Base-by-base conservation (phyloP, 2,797 vertebrate genomes). In the Anableps anableps region DNA sequence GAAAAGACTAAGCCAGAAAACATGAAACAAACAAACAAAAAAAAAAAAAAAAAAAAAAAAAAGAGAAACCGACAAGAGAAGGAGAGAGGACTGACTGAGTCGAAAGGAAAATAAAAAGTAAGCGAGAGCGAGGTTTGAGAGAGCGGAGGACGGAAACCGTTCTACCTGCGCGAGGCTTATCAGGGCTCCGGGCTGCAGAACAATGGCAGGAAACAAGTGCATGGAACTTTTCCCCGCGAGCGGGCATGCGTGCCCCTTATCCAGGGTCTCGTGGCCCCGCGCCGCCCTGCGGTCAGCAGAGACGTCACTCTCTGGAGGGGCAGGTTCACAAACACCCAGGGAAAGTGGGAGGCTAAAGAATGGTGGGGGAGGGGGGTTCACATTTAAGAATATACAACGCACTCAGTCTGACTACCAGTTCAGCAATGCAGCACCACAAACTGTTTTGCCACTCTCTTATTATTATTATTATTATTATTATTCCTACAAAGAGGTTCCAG, bases 121-220 rank as follows among this genome's bases (percentile, higher is more conserved):
- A 84, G 88, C 62, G n/a, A 90, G 81, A 83, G 86, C 72, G 75
- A 83, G 86, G 62, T 38, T 74, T 11, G 55, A 71, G 60, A 81
- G 83, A 70, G 88, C 85, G 80, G 48, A 81, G 89, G 83, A 90
- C 85, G 83, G 93, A 95, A 95, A 91, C 83, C 5, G 84, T 88
- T 88, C 88, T 96, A 96, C 96, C 95, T 96, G 95, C 94, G 93
- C 85, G 79, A 92, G 94, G 89, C 93, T 96, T 96, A 96, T 96
- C 95, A 94, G 93, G 81, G 83, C 94, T 92, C 91, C 93, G 92
- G 90, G 91, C 92, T 87, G 85, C 86, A 86, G 94, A 95, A 96
- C 96, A 96, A 96, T 96, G 89, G 91, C 95, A 96, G 96, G 96
- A 96, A 96, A 94, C 90, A 71, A 94, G 93, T 88, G 91, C 92